Evolutionary conservation across 2,888 invertebrate species (phyloP), one percentile per base, ranked within the genome.

Genomic region (Augochlorella aurata): DNA sequence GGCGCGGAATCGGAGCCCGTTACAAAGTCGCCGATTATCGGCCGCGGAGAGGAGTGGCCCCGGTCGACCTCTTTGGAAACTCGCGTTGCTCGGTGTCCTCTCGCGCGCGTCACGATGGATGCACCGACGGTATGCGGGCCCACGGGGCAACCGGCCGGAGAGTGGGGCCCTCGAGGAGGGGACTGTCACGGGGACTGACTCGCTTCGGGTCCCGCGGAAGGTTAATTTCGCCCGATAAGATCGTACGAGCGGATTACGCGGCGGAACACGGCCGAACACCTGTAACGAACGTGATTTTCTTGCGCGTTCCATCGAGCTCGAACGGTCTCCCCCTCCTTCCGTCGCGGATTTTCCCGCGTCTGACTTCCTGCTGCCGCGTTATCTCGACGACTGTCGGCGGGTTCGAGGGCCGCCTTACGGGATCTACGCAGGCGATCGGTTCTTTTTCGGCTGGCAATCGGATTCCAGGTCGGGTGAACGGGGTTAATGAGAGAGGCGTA

Each of bases 271-370:
- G 68, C 75, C 85, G 87, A 85, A 83, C 87, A 87, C 87, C 87
- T 87, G 87, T 87, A 87, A 87, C 87, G 81, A 83, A 87, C 87
- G 85, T 81, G 85, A 78, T 81, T 87, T 78, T 66, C 82, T 85
- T 83, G 81, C 83, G 77, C 82, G 84, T 86, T 84, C 74, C 80
- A 75, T 78, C 71, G 54, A 54, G 12, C 38, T 38, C 54, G 76
- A 75, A 83, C 83, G 77, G 82, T 7, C 49, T 52, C 29, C 61
- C 61, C 24, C 74, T 68, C 84, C 61, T 50, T 70, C 52, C 50
- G 38, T n/a, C 69, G 69, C 67, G 70, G 61, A 63, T 79, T 74
- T 74, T 74, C 67, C 81, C 54, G 54, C 54, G 54, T 21, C 21
- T 54, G 21, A 21, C 54, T 54, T 54, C 54, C 54, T 54, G 54